These are phyloP conservation scores for Nematostella vectensis DNA, from an alignment of 92 coral and sea anemone genomes.

Conservation along the genomic window DNA sequence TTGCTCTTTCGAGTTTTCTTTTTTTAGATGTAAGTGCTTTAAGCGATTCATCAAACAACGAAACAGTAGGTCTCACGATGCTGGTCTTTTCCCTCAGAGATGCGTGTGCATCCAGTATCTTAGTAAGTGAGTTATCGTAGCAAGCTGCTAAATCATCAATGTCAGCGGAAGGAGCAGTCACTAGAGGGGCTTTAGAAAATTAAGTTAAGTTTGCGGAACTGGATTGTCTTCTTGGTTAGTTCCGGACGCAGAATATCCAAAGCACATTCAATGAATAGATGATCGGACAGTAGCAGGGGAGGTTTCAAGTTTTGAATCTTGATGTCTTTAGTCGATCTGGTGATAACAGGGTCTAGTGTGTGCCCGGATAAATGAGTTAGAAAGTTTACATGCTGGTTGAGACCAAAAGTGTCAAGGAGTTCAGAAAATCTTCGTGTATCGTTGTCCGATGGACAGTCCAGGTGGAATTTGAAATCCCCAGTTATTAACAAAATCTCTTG, in stretches of 20 bases:
- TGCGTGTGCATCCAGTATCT: no score
- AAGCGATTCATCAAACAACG: no score
- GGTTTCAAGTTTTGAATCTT: neutral
- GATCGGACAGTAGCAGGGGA: conserved; percentile 12
- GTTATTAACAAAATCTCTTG: conserved; percentile 4
- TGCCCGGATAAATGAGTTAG: conserved; percentile 18
- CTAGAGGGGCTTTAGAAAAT: no score
- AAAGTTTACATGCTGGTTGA: conserved; percentile 7
- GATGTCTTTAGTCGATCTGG: conserved; percentile 10
- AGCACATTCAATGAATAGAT: conserved; percentile 8
- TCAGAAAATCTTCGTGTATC: conserved; percentile 1
- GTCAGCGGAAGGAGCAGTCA: no score
- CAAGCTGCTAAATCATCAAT: no score
- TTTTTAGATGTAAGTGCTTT: no score
- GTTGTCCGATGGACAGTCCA: conserved; percentile 4
- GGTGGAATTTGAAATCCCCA: conserved; percentile 7
- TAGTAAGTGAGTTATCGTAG: no score
- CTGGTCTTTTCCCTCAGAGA: no score
- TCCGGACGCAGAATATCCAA: conserved; percentile 17
- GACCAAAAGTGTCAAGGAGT: conserved; percentile 11
- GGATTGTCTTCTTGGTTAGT: conserved; percentile 4
- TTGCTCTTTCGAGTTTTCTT: no score
- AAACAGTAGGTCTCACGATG: no score
- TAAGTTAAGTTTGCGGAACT: conserved; percentile 1
- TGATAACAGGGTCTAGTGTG: conserved; percentile 12